phyloP scores from a whole-genome alignment of 2,888 invertebrate genomes.

The Polyploca ridens region DNA sequence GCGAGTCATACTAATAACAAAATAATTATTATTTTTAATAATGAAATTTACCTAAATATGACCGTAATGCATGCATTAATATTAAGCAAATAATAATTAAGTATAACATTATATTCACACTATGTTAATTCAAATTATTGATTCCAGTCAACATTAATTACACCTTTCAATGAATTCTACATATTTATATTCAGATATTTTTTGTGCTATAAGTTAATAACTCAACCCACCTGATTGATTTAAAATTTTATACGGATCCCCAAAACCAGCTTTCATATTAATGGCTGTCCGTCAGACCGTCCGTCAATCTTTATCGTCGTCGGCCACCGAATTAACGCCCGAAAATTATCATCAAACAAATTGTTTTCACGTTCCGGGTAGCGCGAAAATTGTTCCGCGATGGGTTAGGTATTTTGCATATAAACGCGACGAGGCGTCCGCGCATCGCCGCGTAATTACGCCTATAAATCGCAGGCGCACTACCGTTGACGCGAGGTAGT shows the following conservation, averaged over 20 bases:
- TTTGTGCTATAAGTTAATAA: no score
- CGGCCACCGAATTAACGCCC: conserved; percentile 51
- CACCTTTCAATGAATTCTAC: no score
- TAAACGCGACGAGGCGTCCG: conserved; percentile 1
- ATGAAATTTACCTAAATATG: no score
- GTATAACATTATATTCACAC: no score
- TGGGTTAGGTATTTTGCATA: conserved; percentile 11
- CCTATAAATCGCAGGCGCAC: conserved; percentile 44
- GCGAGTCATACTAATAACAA: no score
- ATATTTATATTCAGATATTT: no score
- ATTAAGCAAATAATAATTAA: no score
- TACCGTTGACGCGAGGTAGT: conserved; percentile 21
- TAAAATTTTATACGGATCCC: conserved; percentile 22
- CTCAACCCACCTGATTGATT: neutral
- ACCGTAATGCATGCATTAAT: no score
- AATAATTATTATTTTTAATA: no score
- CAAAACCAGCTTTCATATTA: conserved; percentile 41
- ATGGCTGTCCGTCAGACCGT: conserved; percentile 22
- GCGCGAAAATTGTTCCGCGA: conserved; percentile 26
- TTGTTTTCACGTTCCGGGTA: conserved; percentile 43
- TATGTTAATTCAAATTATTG: no score
- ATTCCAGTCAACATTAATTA: no score
- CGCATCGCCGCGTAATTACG: conserved; percentile 35
- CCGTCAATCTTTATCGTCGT: conserved; percentile 55
- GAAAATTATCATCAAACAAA: conserved; percentile 56